A percentile compares a stretch with the other conserved stretches of the same genome.
Conservation (phyloP, 2,888 invertebrate genomes). For the Ectobius pallidus region DNA sequence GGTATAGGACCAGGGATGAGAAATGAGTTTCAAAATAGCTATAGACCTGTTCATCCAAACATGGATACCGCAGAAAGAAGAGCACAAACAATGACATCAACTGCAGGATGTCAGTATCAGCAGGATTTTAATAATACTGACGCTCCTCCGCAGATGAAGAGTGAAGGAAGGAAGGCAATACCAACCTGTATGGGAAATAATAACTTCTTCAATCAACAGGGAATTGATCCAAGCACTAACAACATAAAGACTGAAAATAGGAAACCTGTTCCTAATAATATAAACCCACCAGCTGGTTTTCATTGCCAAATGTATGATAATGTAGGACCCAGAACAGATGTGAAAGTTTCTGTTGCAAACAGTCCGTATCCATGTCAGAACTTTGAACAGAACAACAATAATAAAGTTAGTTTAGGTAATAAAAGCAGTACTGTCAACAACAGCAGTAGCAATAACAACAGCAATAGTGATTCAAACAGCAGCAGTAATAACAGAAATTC, state of each 20-base stretch:
- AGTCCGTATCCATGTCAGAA: conserved; percentile 12
- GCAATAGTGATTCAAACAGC: neutral
- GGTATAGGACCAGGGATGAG: conserved; percentile 43
- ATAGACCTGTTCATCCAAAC: neutral
- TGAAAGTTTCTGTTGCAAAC: neutral
- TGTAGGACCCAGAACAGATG: neutral
- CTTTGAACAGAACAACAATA: neutral
- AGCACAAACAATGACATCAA: neutral
- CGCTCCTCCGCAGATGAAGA: conserved; percentile 11
- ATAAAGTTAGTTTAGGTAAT: no score
- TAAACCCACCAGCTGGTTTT: neutral
- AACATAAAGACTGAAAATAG: conserved; percentile 10
- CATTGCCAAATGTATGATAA: conserved; percentile 25
- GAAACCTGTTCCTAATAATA: conserved; percentile 3
- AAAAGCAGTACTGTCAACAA: neutral
- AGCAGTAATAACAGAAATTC: conserved; percentile 57
- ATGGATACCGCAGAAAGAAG: neutral
- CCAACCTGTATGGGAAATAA: conserved; percentile 9
- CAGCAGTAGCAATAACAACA: neutral
- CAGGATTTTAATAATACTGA: neutral
- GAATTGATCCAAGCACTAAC: conserved; percentile 1
- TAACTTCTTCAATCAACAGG: conserved; percentile 4
- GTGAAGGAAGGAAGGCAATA: conserved; percentile 6
- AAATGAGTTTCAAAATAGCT: conserved; percentile 32
- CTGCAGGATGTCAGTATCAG: neutral